Percentiles rank a stretch among this genome's conserved stretches.
phyloP scores from a whole-genome alignment of 2,113 vertebrate genomes.

The Anser brachyrhynchus region DNA sequence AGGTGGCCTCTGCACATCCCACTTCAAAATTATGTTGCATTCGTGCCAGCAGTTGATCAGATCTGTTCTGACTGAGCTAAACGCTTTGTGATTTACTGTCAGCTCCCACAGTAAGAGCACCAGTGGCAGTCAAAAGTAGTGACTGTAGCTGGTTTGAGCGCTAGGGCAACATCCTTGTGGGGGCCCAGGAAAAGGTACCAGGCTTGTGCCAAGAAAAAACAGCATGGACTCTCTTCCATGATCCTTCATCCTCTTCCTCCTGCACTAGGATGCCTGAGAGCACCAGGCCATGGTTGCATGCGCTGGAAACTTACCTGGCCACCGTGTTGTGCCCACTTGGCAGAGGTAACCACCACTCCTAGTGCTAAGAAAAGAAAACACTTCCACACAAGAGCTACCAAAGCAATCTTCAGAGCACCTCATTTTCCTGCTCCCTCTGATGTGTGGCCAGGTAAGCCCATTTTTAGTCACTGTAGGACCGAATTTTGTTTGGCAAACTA shows the following conservation, averaged over 20 bases:
- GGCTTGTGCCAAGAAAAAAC: neutral
- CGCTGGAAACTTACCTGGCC: neutral
- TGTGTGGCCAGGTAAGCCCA: neutral
- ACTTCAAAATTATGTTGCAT: neutral
- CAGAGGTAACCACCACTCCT: fast-evolving
- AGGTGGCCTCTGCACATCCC: neutral
- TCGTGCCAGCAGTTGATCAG: neutral
- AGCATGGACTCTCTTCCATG: fast-evolving
- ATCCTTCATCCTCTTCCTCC: neutral
- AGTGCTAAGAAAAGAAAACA: neutral
- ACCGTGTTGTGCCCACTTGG: neutral
- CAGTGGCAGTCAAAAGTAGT: neutral
- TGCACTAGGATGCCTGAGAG: neutral
- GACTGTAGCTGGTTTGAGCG: fast-evolving
- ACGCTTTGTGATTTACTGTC: neutral
- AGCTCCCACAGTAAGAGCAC: neutral
- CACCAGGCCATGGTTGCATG: neutral
- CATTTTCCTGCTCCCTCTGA: neutral
- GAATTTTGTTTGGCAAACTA: neutral
- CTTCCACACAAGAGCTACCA: neutral
- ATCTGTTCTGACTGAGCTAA: neutral
- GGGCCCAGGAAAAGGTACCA: neutral
- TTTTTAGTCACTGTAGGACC: fast-evolving
- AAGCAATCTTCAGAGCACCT: neutral
- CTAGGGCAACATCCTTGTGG: neutral